Conservation (phyloP, 2,888 invertebrate genomes). For the Eurois occulta region DNA sequence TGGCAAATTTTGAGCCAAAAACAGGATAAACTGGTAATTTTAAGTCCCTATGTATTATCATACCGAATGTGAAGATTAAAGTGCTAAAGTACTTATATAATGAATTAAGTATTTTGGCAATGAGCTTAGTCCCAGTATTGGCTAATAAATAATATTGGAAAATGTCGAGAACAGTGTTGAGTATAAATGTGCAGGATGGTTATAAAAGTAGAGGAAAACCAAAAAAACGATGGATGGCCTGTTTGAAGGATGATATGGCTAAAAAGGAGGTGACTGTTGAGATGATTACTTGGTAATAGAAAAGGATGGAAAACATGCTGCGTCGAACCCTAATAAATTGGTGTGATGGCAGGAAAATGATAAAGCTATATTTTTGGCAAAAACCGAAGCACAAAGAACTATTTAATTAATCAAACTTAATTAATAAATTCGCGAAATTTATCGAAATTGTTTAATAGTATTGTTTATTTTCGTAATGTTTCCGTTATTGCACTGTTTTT, state of each 20-base stretch:
- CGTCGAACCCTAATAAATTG: neutral
- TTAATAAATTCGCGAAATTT: neutral
- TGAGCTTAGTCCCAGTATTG: neutral
- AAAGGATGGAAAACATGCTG: neutral
- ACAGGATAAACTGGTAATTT: slow-evolving; percentile 11
- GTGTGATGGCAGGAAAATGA: neutral
- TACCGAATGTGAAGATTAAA: slow-evolving; percentile 9
- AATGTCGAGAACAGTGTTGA: neutral
- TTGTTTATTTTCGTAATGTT: neutral
- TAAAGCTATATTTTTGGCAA: neutral
- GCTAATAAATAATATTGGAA: neutral
- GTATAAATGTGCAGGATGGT: neutral
- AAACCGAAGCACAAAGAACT: neutral
- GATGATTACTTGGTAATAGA: neutral
- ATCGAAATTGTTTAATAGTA: neutral
- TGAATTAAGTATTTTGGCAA: slow-evolving; percentile 1
- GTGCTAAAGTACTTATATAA: neutral
- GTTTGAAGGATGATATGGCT: neutral
- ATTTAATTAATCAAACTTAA: neutral
- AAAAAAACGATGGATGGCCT: neutral
- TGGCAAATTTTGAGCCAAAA: slow-evolving; percentile 48
- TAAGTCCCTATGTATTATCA: neutral
- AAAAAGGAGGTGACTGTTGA: too few relatives aligned
- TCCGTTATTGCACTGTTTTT: neutral
- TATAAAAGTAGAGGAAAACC: neutral